Evolutionary conservation across 2,888 invertebrate species (phyloP), one percentile per base, ranked within the genome.

Genomic region (Standfussiana lucernea): DNA sequence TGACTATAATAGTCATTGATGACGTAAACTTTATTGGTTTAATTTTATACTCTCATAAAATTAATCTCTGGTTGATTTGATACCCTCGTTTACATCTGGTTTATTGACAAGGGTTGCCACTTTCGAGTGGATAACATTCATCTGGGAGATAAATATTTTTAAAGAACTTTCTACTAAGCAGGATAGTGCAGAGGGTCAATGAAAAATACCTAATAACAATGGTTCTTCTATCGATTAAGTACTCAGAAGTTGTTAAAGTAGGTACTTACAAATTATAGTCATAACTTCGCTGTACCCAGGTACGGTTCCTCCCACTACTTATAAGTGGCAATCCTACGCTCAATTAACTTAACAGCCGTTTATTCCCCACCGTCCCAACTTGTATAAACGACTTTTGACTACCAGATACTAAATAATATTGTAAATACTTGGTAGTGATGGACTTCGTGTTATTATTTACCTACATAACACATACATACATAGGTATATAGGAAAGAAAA

Each of bases 311-410:
- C n/a, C 8, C 24, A 28, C 3, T 45, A 69, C 53, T 59, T 66
- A 72, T 42, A 72, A 71, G 56, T 67, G 74, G 67, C 74, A 83
- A 79, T 59, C 74, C 45, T 75, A 79, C 75, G 75, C 50, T 82
- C 75, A 79, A 83, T 82, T 83, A 74, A 79, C 72, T 73, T 80
- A 65, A 73, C n/a, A 82, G 42, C 42, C 66, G 67, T 68, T 64
- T 71, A 64, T 62, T 79, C 70, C 83, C 70, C 67, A 61, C 61
- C 28, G n/a, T 35, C 32, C 67, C 53, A 62, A 74, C 47, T 67
- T 83, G 59, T 78, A 66, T 28, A 73, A 70, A 78, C 42, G 72
- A 32, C 61, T 59, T 67, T 18, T 47, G 42, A 71, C 68, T 42
- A 50, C 45, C 40, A 53, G n/a, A 42, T 65, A 72, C n/a, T 42